These are phyloP conservation scores for Balaeniceps rex DNA, from an alignment of 2,113 vertebrate genomes.

Conservation along the genomic window DNA sequence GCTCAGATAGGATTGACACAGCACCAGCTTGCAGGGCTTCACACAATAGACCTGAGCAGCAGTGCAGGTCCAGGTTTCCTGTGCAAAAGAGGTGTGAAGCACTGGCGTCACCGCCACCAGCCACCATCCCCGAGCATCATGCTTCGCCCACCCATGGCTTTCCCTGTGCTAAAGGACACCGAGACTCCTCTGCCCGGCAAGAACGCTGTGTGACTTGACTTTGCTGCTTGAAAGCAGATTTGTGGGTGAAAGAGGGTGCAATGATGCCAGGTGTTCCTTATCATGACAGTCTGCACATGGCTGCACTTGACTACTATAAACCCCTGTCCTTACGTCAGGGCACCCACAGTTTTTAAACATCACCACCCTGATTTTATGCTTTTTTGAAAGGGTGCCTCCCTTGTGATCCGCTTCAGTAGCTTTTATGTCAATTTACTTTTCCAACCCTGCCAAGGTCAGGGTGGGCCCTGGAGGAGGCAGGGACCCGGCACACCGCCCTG, in stretches of 20 bases:
- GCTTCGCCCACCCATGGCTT: rapidly evolving
- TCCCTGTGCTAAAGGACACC: not conserved
- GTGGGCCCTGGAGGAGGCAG: not conserved
- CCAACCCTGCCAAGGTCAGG: not conserved
- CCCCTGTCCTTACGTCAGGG: not conserved
- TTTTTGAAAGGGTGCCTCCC: not conserved
- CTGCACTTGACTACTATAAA: not conserved
- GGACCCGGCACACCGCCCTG: rapidly evolving
- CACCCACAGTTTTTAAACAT: not conserved
- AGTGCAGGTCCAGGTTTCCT: not conserved
- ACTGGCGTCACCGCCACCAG: not conserved
- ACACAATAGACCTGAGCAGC: not conserved
- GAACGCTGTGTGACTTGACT: not conserved
- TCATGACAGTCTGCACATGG: not conserved
- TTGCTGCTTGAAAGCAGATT: not conserved
- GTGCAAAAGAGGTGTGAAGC: too few relatives aligned
- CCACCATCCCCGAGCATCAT: rapidly evolving
- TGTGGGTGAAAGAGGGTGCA: not conserved
- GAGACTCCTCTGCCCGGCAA: not conserved
- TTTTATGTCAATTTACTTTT: not conserved
- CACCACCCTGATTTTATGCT: not conserved
- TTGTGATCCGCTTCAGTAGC: not conserved
- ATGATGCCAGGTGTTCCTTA: not conserved
- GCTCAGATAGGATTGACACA: not conserved
- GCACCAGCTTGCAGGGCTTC: not conserved